These are phyloP conservation scores for Mionectes macconnelli DNA, from an alignment of 2,113 vertebrate species.

Conservation along the genomic window DNA sequence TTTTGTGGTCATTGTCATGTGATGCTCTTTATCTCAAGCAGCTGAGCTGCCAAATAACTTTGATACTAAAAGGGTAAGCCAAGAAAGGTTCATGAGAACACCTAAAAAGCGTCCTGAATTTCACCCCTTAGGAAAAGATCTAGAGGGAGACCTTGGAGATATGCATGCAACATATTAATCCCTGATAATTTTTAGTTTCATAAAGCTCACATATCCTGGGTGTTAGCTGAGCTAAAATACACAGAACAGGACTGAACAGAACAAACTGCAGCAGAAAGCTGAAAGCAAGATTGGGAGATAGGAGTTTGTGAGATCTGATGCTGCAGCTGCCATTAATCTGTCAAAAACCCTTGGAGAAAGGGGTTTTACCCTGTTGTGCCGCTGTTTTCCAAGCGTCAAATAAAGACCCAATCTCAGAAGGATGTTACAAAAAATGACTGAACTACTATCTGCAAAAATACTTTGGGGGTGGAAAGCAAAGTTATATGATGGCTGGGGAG, in stretches of 20 bases:
- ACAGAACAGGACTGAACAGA: not conserved
- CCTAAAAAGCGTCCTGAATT: not conserved
- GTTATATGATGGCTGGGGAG: not conserved
- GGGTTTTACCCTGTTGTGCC: not conserved
- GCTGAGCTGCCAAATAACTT: not conserved
- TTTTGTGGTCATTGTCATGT: not conserved
- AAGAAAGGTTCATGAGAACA: not conserved
- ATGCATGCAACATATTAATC: not conserved
- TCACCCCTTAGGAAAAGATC: not conserved
- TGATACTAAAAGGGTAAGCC: not conserved
- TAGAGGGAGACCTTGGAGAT: not conserved
- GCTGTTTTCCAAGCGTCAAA: not conserved
- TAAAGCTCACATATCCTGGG: not conserved
- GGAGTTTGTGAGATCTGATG: not conserved
- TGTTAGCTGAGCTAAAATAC: not conserved
- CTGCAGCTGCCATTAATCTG: not conserved
- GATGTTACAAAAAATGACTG: not conserved
- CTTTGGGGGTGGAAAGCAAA: not conserved
- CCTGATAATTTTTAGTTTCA: not conserved
- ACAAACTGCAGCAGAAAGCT: not conserved
- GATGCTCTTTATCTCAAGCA: not conserved
- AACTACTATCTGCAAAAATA: not conserved
- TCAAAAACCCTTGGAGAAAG: not conserved
- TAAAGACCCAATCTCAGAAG: not conserved
- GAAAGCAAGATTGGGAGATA: accelerated